These are phyloP conservation scores for Actinostola sp. DNA, from an alignment of 92 coral and sea anemone species.

Conservation along the genomic window DNA sequence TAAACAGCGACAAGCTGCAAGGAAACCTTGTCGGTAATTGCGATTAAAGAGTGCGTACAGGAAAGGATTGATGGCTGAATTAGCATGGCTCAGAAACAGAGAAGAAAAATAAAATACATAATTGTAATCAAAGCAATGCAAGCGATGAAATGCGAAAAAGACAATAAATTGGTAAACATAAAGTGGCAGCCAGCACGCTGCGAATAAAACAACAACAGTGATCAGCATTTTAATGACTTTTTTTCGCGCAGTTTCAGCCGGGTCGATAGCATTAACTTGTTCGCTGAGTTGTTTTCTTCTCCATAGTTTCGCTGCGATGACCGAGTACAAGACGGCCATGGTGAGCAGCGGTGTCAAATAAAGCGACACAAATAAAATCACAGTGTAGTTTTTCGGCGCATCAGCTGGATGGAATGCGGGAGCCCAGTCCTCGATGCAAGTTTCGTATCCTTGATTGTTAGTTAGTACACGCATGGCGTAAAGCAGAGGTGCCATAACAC, in stretches of 20 bases:
- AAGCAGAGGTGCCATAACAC: slow-evolving; percentile 79
- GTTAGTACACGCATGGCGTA: slow-evolving; percentile 65
- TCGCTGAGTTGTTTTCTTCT: slow-evolving; percentile 66
- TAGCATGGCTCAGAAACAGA: slow-evolving; percentile 78
- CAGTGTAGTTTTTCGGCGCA: slow-evolving; percentile 75
- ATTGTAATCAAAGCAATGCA: slow-evolving; percentile 62
- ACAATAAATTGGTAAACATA: slow-evolving; percentile 64
- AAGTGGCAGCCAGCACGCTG: slow-evolving; percentile 83
- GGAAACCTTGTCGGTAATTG: slow-evolving; percentile 79
- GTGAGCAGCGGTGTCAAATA: slow-evolving; percentile 70
- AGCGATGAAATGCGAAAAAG: slow-evolving; percentile 54
- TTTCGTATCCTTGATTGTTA: slow-evolving; percentile 38
- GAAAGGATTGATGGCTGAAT: slow-evolving; percentile 80
- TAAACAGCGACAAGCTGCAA: slow-evolving; percentile 62
- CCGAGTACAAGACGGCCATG: slow-evolving; percentile 67
- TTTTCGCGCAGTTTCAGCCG: slow-evolving; percentile 52
- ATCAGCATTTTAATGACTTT: slow-evolving; percentile 83
- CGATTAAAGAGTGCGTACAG: slow-evolving; percentile 75
- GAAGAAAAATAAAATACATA: slow-evolving; percentile 63
- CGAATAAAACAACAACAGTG: slow-evolving; percentile 63
- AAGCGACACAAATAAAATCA: slow-evolving; percentile 65
- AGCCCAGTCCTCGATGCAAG: slow-evolving; percentile 76
- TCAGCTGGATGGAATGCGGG: slow-evolving; percentile 58
- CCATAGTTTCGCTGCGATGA: slow-evolving; percentile 77
- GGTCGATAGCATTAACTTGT: slow-evolving; percentile 49